Evolutionary conservation across 2,113 vertebrate genomes (phyloP), one percentile per base, ranked within the genome.

Genomic region (Pao palembangensis): DNA sequence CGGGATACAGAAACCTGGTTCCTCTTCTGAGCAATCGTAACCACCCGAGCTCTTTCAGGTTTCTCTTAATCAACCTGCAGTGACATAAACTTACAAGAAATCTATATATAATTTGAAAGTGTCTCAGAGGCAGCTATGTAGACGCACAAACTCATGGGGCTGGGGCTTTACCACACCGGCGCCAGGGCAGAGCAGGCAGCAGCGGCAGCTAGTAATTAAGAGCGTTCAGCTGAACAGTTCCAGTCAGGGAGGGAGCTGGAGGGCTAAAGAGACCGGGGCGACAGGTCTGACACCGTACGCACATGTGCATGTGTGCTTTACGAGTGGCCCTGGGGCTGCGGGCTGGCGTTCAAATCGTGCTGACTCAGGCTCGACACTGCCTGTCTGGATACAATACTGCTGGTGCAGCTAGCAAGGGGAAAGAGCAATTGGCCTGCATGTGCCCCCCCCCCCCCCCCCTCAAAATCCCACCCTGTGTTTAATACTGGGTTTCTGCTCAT

Each of bases 161-260:
- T 51, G 85, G 87, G 87, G 81, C 76, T 84, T 84, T 54, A 80
- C 78, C 81, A 77, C 76, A 72, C 80, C 79, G 87, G 85, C 83
- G 87, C 87, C 85, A 64, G 77, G 81, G 80, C 61, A 76, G 81
- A 71, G 76, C 81, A 71, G 75, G 66, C 84, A 1, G 75, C 83
- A 67, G 75, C 51, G n/a, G 78, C 79, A 88, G 80, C 85, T 87
- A 88, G 81, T 86, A 85, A 88, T 88, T 87, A 88, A 82, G 76
- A 81, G 67, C 63, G 75, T 76, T 78, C 79, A 82, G 71, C 73
- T 85, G 85, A 85, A 55, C 76, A 79, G 75, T 56, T 80, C 75
- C 80, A 80, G 87, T 84, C 81, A 75, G 63, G 55, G 54, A 58
- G 75, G 34, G 62, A 72, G 79, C 84, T 88, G 73, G 53, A 76